Base-by-base conservation (phyloP, 2,797 vertebrate species). In the Distichodus sexfasciatus region DNA sequence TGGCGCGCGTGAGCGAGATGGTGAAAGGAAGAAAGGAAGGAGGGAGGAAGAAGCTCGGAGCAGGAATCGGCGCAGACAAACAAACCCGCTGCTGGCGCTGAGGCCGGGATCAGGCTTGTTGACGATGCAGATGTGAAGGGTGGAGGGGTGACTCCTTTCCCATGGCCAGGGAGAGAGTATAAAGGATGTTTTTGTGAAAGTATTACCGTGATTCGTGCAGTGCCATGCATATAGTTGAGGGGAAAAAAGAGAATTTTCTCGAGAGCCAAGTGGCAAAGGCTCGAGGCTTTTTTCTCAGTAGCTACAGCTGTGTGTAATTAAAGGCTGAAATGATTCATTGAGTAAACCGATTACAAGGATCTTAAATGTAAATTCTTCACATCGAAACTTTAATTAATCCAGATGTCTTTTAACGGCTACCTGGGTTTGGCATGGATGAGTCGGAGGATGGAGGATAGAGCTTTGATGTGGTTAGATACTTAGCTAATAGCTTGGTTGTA, bases 71-170 rank as follows among this genome's bases (percentile, higher is more conserved):
- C 57, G 66, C 57, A 38, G 38, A 69, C 38, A 68, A 58, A 65
- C 17, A 23, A 10, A 41, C 47, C 47, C 4, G 21, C 58, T 5
- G 19, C 36, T n/a, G 26, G 46, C 15, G n/a, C 41, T 47, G 14
- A 46, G 31, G 23, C 43, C 31, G 33, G 31, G 41, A 35, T 28
- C 29, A 21, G 24, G 53, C 58, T 67, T 47, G 66, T 80, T 76
- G 72, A 71, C 77, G 74, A 79, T 72, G 48, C 67, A 41, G 79
- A 80, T 67, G 47, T 53, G 76, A 43, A 70, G 70, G 74, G 69
- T 21, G 46, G 62, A 66, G 75, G 58, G 76, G 72, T 83, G 80
- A 78, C 75, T 71, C 64, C 71, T 11, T 84, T 85, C 79, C 77
- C 81, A 78, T 62, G 63, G 77, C 79, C 74, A 69, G n/a, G 70